phyloP scores from a whole-genome alignment of 2,888 invertebrate genomes.

The Punctoribates punctum region DNA sequence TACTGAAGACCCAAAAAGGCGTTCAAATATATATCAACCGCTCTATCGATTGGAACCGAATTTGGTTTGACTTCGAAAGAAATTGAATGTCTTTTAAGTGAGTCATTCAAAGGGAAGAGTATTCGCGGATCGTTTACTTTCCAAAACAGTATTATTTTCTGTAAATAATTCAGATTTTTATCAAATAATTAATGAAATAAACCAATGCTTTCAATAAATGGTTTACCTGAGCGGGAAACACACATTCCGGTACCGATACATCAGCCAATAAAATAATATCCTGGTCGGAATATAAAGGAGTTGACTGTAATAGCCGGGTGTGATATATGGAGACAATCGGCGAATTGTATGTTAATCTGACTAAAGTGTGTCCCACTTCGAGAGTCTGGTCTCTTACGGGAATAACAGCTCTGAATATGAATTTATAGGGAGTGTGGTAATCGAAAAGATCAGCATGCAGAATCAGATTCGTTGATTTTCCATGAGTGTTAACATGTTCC shows the following conservation, averaged over 20 bases:
- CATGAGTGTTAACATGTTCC: constrained; percentile 11
- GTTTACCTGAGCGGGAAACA: constrained; percentile 39
- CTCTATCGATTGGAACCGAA: constrained; percentile 40
- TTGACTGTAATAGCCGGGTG: constrained; percentile 29
- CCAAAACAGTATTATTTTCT: constrained; percentile 42
- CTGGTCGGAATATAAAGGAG: constrained; percentile 32
- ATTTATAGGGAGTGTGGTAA: constrained; percentile 44
- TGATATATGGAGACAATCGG: constrained; percentile 45
- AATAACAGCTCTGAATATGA: constrained; percentile 45
- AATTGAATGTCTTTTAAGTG: constrained; percentile 13
- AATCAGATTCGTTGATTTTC: constrained; percentile 42
- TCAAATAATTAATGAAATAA: neutral
- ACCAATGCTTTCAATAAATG: neutral
- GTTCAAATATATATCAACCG: constrained; percentile 39
- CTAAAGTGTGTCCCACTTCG: constrained; percentile 44
- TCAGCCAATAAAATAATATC: constrained; percentile 40
- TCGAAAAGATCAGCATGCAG: constrained; percentile 45
- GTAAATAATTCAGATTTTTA: no score
- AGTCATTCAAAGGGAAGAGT: constrained; percentile 40
- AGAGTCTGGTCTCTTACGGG: constrained; percentile 43
- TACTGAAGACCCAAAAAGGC: constrained; percentile 40
- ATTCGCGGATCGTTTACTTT: constrained; percentile 41
- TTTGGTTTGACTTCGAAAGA: constrained; percentile 38
- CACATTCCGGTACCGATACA: constrained; percentile 41
- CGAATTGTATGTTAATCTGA: constrained; percentile 43